These are phyloP conservation scores for Stichopus horrens DNA, from an alignment of 53 echinoderm and acorn worm species.

Conservation along the genomic window DNA sequence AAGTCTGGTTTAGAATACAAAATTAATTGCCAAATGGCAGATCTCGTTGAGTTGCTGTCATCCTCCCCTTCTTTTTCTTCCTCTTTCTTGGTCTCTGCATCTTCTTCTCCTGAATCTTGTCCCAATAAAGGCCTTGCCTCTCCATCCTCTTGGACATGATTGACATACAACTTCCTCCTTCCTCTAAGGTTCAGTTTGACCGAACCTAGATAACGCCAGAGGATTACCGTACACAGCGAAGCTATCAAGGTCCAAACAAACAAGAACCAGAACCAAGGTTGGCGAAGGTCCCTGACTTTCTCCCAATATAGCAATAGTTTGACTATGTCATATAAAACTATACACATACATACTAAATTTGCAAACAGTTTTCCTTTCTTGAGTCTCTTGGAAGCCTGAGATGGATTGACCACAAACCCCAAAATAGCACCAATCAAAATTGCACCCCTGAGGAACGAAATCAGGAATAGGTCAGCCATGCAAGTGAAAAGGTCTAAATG, in stretches of 20 bases:
- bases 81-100: neutral
- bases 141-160: neutral
- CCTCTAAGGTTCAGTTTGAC: neutral
- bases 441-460: conserved; percentile 27
- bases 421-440: conserved; percentile 49
- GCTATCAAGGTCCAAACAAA: conserved; percentile 60
- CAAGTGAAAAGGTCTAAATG: conserved; percentile 29
- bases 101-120: conserved; percentile 4
- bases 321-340: conserved; percentile 40
- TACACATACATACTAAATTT: neutral
- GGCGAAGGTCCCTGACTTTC: conserved; percentile 37
- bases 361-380: conserved; percentile 4
- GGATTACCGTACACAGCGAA: conserved; percentile 27
- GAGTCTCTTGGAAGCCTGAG: conserved; percentile 48
- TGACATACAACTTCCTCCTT: neutral
- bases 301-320: conserved; percentile 71
- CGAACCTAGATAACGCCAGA: conserved; percentile 50
- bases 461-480: conserved; percentile 52
- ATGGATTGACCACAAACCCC: conserved; percentile 46
- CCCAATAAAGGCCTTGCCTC: conserved; percentile 20
- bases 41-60: neutral
- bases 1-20: conserved; percentile 64
- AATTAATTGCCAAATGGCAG: conserved; percentile 51
- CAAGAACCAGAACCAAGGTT: conserved; percentile 67
- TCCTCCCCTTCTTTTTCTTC: conserved; percentile 29